Evolutionary conservation across 2,888 invertebrate species (phyloP).

Genomic region (Apeira syringaria): DNA sequence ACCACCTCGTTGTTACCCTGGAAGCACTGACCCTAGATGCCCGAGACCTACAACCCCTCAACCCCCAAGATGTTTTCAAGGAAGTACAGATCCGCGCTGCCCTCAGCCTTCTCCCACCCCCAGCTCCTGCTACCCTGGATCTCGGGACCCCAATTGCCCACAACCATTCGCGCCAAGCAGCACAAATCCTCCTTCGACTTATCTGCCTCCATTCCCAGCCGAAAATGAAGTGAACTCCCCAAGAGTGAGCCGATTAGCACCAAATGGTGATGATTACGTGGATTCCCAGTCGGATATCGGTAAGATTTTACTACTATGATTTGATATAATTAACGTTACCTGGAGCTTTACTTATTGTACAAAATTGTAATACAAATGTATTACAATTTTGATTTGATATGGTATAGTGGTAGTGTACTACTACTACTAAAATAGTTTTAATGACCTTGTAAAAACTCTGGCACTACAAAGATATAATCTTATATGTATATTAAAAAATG

Average conservation of each 20-base stretch:
- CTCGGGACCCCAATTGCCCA: slow-evolving; percentile 65
- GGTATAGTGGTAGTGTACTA: too few relatives aligned
- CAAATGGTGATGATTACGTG: slow-evolving; percentile 45
- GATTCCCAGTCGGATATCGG: slow-evolving; percentile 55
- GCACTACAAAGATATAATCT: too few relatives aligned
- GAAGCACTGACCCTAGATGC: slow-evolving; percentile 49
- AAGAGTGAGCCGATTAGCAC: slow-evolving; percentile 50
- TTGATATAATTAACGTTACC: too few relatives aligned
- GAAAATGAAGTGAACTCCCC: slow-evolving; percentile 64
- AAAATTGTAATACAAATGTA: too few relatives aligned
- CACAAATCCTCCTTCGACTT: slow-evolving; percentile 71
- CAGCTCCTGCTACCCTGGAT: slow-evolving; percentile 71
- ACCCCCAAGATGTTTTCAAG: slow-evolving; percentile 50
- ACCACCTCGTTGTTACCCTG: slow-evolving; percentile 37
- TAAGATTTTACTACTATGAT: too few relatives aligned
- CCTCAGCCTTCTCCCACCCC: slow-evolving; percentile 52
- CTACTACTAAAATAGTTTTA: too few relatives aligned
- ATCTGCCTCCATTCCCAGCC: slow-evolving; percentile 71
- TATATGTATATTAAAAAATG: too few relatives aligned
- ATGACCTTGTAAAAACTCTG: too few relatives aligned
- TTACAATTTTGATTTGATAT: too few relatives aligned
- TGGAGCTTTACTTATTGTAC: too few relatives aligned
- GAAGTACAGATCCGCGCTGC: slow-evolving; percentile 51
- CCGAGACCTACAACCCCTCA: slow-evolving; percentile 45
- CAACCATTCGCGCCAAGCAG: slow-evolving; percentile 70